Evolutionary conservation across 2,888 invertebrate species (phyloP), one percentile per base, ranked within the genome.

Genomic region (Drosophila imparisetae): DNA sequence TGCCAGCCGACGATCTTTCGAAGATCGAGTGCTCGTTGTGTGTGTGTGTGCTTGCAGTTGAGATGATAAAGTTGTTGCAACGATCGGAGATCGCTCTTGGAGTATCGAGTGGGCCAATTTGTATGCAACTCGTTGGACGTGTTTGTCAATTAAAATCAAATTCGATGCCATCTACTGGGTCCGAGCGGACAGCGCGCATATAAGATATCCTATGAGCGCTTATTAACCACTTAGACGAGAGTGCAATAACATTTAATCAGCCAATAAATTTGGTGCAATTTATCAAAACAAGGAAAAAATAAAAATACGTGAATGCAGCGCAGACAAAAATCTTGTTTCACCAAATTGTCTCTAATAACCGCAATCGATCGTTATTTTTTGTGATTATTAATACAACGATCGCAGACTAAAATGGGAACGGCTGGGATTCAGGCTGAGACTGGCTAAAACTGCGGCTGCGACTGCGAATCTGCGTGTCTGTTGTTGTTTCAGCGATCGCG

Each of bases 311-410:
- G 64, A 66, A 64, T 36, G 55, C 60, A 72, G 64, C 61, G 40
- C 59, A 68, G 58, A 71, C 71, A 52, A 75, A 84, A 90, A 82
- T 88, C 79, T 86, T 80, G 80, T 89, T 79, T 78, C 63, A 73
- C 80, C 83, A 90, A 87, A 90, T 91, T 89, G 90, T 84, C 85
- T 82, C 86, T 90, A 90, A 90, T 91, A 91, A 90, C 86, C 83
- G 82, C 91, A 90, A 90, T 90, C 86, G 86, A 82, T 90, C 82
- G 90, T 90, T 90, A 91, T 90, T 90, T 91, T 88, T 90, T 91
- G 90, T 84, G 91, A 89, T 91, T 91, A 90, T 90, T 90, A 90
- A 91, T 85, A 81, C 80, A 72, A 58, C 58, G 69, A 55, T 45
- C 60, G 50, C 52, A 52, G 36, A 62, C 52, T 66, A 59, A 29